A percentile compares a stretch with the other conserved stretches of the same genome.
Evolutionary conservation across 1,140 invertebrate species (phyloP).

Genomic region (Bombus confusus): DNA sequence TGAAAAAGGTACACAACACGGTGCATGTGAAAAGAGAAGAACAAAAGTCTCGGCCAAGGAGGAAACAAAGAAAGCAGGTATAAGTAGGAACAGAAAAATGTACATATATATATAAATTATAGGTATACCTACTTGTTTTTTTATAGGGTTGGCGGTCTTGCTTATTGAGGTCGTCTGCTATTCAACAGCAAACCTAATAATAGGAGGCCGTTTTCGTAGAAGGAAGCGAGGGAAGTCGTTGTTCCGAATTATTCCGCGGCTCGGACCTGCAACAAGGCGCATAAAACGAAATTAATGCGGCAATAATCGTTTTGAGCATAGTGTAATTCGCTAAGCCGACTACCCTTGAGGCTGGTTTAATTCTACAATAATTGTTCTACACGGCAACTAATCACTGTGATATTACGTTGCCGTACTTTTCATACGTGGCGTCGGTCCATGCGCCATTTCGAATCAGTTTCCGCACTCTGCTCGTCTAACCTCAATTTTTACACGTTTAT

Average conservation of each 20-base stretch:
- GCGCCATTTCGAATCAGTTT: background rate
- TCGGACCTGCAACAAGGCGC: slow-evolving; percentile 64
- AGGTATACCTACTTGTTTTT: slow-evolving; percentile 32
- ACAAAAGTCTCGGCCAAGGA: background rate
- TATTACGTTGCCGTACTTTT: slow-evolving; percentile 25
- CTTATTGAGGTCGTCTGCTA: slow-evolving; percentile 52
- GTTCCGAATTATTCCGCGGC: slow-evolving; percentile 62
- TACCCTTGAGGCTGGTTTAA: slow-evolving; percentile 54
- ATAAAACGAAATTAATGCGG: slow-evolving; percentile 68
- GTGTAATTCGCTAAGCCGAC: slow-evolving; percentile 51
- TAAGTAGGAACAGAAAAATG: background rate
- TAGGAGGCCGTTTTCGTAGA: slow-evolving; percentile 55
- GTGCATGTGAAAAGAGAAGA: background rate
- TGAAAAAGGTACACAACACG: background rate
- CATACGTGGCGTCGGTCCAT: background rate
- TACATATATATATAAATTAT: background rate
- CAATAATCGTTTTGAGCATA: slow-evolving; percentile 59
- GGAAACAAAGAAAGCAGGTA: background rate
- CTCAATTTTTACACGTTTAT: background rate
- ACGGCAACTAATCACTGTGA: slow-evolving; percentile 54
- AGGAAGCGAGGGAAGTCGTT: slow-evolving; percentile 54
- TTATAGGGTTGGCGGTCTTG: slow-evolving; percentile 21
- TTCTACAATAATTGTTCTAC: slow-evolving; percentile 67
- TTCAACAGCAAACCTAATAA: slow-evolving; percentile 61
- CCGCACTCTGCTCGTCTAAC: background rate